Base-by-base conservation (phyloP, 2,888 invertebrate genomes). In the Orthonevra nobilis region DNA sequence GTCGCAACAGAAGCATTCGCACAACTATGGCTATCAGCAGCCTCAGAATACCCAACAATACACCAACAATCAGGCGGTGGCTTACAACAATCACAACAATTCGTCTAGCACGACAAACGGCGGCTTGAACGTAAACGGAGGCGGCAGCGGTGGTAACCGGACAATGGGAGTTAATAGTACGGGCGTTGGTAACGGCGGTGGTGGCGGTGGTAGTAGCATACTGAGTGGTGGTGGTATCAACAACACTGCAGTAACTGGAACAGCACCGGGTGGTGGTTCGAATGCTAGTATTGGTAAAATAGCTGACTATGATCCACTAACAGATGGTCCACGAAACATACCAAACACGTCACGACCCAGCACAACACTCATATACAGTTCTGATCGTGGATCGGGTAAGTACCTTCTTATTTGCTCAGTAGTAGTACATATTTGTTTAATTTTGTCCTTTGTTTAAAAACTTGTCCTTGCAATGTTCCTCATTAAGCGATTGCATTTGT, bases 321-420 rank as follows among this genome's bases (percentile, higher is more conserved):
- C 91, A 82, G 94, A 94, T 84, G 92, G 93, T 46, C 93, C 93
- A 10, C 90, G 94, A 79, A 91, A 90, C 48, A 91, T 92, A 74
- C 93, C 94, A 0, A 94, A 94, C 85, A 93, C 95, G 2, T 92
- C 93, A 74, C 90, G 95, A 83, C 93, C 94, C 84, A 94, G 94
- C 2, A 94, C 95, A 54, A 96, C 95, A 14, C 91, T 96, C 82
- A 95, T 96, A 85, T 96, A 96, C 89, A 95, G 95, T 83, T 94
- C 94, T 40, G 93, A 94, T 87, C 91, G 91, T 84, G 92, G 92
- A 81, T 91, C 92, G 87, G 93, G 93, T 90, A 91, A 89, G 88
- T 84, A 70, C n/a, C 19, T 10, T 34, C 28, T n/a, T 44, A 54
- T 40, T 30, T 52, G 10, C 12, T 50, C 46, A 46, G 36, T 28